Conservation (phyloP, 1,140 invertebrate species). For the Gonatopus flavifemur region DNA sequence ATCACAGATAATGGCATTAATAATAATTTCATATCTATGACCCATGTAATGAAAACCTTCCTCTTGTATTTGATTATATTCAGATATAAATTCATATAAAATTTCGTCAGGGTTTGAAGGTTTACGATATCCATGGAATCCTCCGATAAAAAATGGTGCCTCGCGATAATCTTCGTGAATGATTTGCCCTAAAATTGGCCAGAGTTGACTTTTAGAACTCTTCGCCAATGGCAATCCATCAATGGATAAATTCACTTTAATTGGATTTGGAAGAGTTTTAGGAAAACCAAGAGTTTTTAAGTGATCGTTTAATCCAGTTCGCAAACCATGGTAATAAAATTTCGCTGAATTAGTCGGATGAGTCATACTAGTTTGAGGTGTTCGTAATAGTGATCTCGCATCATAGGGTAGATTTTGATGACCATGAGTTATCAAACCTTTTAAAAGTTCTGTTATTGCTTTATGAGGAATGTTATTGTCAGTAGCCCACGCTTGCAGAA, state of each 20-base stretch:
- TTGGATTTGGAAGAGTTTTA: not conserved
- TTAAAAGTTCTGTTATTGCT: not conserved
- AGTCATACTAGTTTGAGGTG: not conserved
- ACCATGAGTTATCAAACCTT: constrained; percentile 1
- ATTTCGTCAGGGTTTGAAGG: constrained; percentile 13
- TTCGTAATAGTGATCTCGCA: not conserved
- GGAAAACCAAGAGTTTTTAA: not conserved
- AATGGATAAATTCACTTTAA: not conserved
- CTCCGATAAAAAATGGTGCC: constrained; percentile 22
- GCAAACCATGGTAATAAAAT: not conserved
- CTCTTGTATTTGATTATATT: constrained; percentile 14
- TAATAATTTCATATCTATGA: not conserved
- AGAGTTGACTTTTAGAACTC: no score
- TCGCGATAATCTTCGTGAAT: not conserved
- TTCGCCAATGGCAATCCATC: constrained; percentile 17
- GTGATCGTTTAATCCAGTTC: not conserved
- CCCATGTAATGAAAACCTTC: constrained; percentile 10
- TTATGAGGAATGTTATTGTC: constrained; percentile 6
- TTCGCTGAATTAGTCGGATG: not conserved
- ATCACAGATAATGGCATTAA: not conserved
- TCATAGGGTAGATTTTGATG: not conserved
- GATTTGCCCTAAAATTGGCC: constrained; percentile 15
- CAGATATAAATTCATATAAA: constrained; percentile 22
- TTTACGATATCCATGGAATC: constrained; percentile 24
- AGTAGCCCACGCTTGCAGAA: no score